Percentiles rank a stretch among this genome's conserved stretches.
Evolutionary conservation across 1,140 invertebrate genomes (phyloP).

Genomic region (Lordiphosa mommai): DNA sequence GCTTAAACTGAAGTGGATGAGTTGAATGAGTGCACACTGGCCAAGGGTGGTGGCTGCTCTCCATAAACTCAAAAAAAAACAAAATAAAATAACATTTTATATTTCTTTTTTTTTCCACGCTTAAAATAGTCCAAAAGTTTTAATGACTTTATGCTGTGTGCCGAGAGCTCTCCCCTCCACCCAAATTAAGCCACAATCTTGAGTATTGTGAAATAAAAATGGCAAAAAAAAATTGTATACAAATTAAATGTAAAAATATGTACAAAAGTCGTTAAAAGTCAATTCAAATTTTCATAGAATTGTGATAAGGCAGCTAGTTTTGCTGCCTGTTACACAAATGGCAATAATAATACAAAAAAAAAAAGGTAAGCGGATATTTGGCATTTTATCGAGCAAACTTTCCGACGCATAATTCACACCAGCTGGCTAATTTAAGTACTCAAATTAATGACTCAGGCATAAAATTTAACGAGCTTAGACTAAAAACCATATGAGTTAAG

Average conservation of each 20-base stretch:
- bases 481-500: constrained; percentile 25
- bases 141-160: constrained; percentile 72
- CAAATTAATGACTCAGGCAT: constrained; percentile 64
- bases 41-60: background rate
- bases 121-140: constrained; percentile 75
- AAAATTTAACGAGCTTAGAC: constrained; percentile 34
- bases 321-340: constrained; percentile 25
- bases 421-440: constrained; percentile 71
- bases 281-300: constrained; percentile 73
- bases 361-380: constrained; percentile 51
- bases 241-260: constrained; percentile 71
- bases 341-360: constrained; percentile 72
- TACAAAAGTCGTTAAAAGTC: constrained; percentile 70
- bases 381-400: constrained; percentile 72
- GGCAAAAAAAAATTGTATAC: constrained; percentile 48
- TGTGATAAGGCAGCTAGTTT: constrained; percentile 62
- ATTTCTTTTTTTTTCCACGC: constrained; percentile 54
- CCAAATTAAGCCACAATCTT: constrained; percentile 66
- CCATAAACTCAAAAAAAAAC: constrained; percentile 64
- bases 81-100: constrained; percentile 70
- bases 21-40: no score
- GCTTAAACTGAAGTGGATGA: constrained; percentile 39
- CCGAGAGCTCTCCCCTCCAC: background rate
- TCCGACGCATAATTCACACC: constrained; percentile 68
- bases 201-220: constrained; percentile 34